Percentiles rank a stretch among this genome's conserved stretches.
Evolutionary conservation across 2,113 vertebrate genomes (phyloP).

Genomic region (Scolopax mira): DNA sequence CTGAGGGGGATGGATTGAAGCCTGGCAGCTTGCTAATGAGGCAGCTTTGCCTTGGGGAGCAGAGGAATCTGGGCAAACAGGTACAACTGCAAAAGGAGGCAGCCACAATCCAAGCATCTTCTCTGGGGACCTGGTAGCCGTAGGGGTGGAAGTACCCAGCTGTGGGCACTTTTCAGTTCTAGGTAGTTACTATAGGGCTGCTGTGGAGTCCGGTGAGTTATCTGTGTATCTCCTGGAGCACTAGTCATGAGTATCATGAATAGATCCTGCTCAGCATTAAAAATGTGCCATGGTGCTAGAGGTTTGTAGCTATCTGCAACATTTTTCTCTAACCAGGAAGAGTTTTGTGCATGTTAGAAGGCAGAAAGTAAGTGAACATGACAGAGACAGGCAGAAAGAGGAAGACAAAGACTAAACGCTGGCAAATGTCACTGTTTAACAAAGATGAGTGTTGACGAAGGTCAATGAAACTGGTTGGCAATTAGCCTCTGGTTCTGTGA

Average conservation of each 20-base stretch:
- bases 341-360: background rate
- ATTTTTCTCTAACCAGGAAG: background rate
- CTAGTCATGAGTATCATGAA: fast-evolving
- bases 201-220: background rate
- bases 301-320: background rate
- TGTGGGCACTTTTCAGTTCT: background rate
- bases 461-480: conserved; percentile 10
- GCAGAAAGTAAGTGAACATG: background rate
- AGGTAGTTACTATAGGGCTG: background rate
- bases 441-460: background rate
- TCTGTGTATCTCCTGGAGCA: background rate
- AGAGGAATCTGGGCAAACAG: background rate
- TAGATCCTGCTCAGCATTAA: background rate
- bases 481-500: conserved; percentile 19
- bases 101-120: background rate
- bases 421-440: background rate
- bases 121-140: background rate
- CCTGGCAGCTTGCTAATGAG: conserved; percentile 7
- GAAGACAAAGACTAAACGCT: background rate
- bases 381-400: background rate
- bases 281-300: background rate
- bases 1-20: background rate
- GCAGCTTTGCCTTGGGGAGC: background rate
- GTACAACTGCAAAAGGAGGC: background rate
- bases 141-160: background rate